Conservation (phyloP, 2,888 invertebrate genomes). For the Minunthozetes semirufus region DNA sequence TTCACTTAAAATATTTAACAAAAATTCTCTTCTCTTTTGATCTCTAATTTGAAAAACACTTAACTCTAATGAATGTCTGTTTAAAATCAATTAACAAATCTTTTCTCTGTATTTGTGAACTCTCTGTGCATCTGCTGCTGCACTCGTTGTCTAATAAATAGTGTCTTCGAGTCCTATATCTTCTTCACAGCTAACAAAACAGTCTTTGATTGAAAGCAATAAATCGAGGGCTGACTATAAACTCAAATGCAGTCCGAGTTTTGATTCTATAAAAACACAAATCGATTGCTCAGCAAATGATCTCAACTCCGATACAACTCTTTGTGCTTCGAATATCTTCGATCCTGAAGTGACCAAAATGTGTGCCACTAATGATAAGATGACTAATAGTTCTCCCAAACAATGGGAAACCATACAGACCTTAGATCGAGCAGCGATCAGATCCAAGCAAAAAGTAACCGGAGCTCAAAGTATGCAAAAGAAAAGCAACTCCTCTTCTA, state of each 20-base stretch:
- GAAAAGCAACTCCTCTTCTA: not conserved
- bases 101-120: not conserved
- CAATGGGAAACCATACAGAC: slow-evolving; percentile 35
- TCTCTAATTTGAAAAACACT: no score
- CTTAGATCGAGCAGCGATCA: slow-evolving; percentile 19
- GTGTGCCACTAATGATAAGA: not conserved
- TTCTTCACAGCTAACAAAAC: not conserved
- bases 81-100: not conserved
- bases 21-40: no score
- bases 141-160: not conserved
- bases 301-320: not conserved
- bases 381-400: not conserved
- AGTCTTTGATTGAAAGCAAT: not conserved
- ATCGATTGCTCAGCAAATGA: not conserved
- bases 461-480: not conserved
- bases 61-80: not conserved
- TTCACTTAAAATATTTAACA: no score
- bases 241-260: not conserved
- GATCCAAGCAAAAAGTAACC: not conserved
- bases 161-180: not conserved
- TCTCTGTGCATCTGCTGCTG: not conserved
- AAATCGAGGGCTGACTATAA: not conserved
- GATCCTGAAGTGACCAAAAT: not conserved
- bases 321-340: slow-evolving; percentile 11
- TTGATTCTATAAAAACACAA: not conserved